phyloP scores from a whole-genome alignment of 2,113 vertebrate species.

The Neotragus pygmaeus region DNA sequence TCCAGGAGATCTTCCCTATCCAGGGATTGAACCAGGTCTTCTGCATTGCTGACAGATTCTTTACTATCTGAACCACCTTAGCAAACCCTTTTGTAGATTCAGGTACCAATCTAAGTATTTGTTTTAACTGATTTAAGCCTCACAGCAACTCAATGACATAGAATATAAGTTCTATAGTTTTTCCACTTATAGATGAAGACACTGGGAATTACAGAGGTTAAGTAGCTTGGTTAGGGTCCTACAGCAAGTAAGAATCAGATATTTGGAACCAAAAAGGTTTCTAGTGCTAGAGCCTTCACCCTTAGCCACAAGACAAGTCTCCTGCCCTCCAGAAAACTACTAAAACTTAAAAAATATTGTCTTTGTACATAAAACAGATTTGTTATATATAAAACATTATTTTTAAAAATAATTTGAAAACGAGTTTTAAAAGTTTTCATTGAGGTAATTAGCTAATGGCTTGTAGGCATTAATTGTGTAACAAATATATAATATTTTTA shows the following conservation, averaged over 20 bases:
- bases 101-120: not conserved
- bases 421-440: not conserved
- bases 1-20: not conserved
- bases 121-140: not conserved
- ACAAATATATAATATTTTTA: slow-evolving; percentile 34
- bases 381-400: not conserved
- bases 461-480: slow-evolving; percentile 34
- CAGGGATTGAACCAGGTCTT: not conserved
- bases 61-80: not conserved
- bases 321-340: not conserved
- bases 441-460: slow-evolving; percentile 22
- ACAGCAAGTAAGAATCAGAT: not conserved
- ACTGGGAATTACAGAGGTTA: not conserved
- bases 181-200: not conserved
- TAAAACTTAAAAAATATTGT: not conserved
- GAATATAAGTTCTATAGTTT: not conserved
- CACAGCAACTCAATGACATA: not conserved
- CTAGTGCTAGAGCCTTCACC: not conserved
- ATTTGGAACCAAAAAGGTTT: not conserved
- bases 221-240: not conserved
- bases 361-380: not conserved
- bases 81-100: not conserved
- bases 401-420: slow-evolving; percentile 47
- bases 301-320: not conserved
- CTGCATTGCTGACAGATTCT: not conserved